A percentile compares a stretch with the other conserved stretches of the same genome.
phyloP scores from a whole-genome alignment of 1,140 invertebrate species.

The Halyomorpha halys region DNA sequence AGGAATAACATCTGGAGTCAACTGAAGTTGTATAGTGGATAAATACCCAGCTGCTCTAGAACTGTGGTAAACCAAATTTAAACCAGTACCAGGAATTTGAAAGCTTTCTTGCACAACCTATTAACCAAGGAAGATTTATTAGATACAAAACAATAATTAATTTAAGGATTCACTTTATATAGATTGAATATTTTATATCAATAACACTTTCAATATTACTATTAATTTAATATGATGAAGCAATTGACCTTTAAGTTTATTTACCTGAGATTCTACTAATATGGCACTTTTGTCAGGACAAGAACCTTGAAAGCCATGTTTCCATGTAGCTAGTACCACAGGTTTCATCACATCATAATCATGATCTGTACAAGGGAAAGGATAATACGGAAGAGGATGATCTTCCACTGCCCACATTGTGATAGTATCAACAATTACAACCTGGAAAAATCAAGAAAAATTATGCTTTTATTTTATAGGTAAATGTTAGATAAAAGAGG shows the following conservation, averaged over 20 bases:
- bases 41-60: constrained; percentile 83
- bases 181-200: too few species aligned
- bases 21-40: constrained; percentile 86
- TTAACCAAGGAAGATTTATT: constrained; percentile 20
- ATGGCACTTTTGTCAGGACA: constrained; percentile 87
- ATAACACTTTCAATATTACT: too few species aligned
- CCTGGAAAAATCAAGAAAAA: constrained; percentile 39
- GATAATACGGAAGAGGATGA: constrained; percentile 46
- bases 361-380: constrained; percentile 74
- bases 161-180: too few species aligned
- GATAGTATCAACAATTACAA: constrained; percentile 80
- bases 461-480: background rate
- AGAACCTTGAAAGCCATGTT: constrained; percentile 88
- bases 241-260: background rate
- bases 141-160: background rate
- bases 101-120: constrained; percentile 88
- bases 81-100: constrained; percentile 80
- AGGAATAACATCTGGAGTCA: constrained; percentile 78
- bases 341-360: constrained; percentile 91
- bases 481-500: constrained; percentile 7
- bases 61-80: constrained; percentile 91
- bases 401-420: constrained; percentile 76
- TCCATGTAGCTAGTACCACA: constrained; percentile 89
- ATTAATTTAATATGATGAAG: too few species aligned
- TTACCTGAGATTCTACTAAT: constrained; percentile 82